Evolutionary conservation across 92 coral and sea anemone species (phyloP).

Genomic region (Bergia sp.): DNA sequence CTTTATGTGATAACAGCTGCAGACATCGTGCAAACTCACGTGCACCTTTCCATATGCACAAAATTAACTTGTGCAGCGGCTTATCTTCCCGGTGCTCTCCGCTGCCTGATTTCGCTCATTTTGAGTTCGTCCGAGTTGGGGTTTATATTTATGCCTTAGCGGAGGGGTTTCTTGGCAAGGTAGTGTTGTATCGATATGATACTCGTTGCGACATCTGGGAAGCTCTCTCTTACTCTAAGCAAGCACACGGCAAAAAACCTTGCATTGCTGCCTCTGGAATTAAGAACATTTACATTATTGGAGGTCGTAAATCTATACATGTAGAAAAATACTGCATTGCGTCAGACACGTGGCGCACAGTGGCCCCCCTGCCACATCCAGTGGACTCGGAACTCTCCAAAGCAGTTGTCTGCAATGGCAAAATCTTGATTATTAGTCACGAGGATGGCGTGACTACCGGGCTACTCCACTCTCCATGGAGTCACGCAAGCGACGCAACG

Average conservation of each 20-base stretch:
- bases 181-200: conserved; percentile 11
- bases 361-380: not conserved
- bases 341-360: not conserved
- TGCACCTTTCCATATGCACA: not conserved
- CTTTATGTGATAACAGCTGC: not conserved
- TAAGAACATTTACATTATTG: not conserved
- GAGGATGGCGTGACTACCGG: conserved; percentile 24
- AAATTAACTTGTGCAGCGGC: conserved; percentile 3
- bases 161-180: not conserved
- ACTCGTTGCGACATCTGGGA: conserved; percentile 10
- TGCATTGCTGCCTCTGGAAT: not conserved
- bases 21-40: not conserved
- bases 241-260: not conserved
- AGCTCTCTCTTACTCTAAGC: not conserved
- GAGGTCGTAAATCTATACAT: not conserved
- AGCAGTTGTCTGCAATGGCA: not conserved
- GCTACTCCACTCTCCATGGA: not conserved
- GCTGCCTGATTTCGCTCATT: not conserved
- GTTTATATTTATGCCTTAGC: conserved; percentile 7
- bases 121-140: not conserved
- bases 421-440: conserved; percentile 8
- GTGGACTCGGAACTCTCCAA: conserved; percentile 16
- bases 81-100: conserved; percentile 5
- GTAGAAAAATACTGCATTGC: conserved; percentile 16
- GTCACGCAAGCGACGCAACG: not conserved